Base-by-base conservation (phyloP, 2,113 vertebrate genomes). In the Hippocampus guttulatus region DNA sequence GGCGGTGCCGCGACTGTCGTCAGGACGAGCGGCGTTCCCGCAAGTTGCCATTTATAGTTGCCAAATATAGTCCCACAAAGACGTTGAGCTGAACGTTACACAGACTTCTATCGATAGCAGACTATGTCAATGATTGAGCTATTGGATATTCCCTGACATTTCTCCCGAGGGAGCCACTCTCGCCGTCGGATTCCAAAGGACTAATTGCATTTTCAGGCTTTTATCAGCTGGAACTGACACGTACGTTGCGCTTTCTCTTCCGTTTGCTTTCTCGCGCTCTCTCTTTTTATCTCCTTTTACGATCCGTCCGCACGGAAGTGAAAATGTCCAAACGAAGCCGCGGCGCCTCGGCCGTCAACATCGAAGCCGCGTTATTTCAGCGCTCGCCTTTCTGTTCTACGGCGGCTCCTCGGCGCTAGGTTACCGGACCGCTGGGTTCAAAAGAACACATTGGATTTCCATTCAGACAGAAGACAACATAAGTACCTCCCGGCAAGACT, bases 121-220 rank as follows among this genome's bases (percentile, higher is more conserved):
- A 38, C 40, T 73, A 84, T 81, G 81, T 78, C 80, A 85, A 88
- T 79, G 16, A 75, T 49, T 68, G 45, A 67, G 43, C 76, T 88
- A 83, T 74, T 86, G 84, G 68, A 84, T 83, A 78, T 84, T 81
- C 79, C 71, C 81, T 73, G 79, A 83, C 78, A 73, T 78, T 65
- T 70, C 62, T 85, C 86, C 77, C 78, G 21, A 40, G 83, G 75
- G 85, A 76, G 77, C 67, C 51, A 65, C 69, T 67, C 68, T 63
- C 71, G 68, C 66, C 67, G 69, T 75, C 65, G 38, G 75, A 83
- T 80, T 68, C 72, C 69, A 45, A 45, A 41, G 73, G 68, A 87
- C 81, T 90, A 88, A 91, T 90, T 88, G 85, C 88, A 88, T 87
- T 89, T 87, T 41, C 68, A 76, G 81, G 75, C 83, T 89, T 89